These are phyloP conservation scores for Eupithecia tripunctaria DNA, from an alignment of 2,888 invertebrate species.

Conservation along the genomic window DNA sequence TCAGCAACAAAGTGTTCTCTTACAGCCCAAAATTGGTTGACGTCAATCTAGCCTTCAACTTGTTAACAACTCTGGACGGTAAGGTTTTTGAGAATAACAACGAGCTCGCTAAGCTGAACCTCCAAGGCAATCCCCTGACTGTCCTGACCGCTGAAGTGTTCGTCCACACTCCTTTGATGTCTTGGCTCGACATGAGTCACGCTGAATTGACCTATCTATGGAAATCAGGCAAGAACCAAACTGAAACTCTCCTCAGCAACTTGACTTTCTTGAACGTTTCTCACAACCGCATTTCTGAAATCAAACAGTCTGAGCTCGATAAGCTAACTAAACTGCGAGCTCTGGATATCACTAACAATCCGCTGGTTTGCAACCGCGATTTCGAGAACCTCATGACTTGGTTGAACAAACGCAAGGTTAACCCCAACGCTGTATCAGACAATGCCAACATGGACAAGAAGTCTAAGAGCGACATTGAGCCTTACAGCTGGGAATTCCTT, in stretches of 20 bases:
- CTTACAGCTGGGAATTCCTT: slow-evolving; percentile 79
- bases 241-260: slow-evolving; percentile 79
- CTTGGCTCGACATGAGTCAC: slow-evolving; percentile 88
- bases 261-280: slow-evolving; percentile 85
- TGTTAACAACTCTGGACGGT: slow-evolving; percentile 85
- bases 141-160: slow-evolving; percentile 88
- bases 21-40: slow-evolving; percentile 85
- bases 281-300: slow-evolving; percentile 84
- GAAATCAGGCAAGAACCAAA: slow-evolving; percentile 80
- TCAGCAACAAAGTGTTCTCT: slow-evolving; percentile 83
- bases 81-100: slow-evolving; percentile 87
- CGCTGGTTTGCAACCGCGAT: slow-evolving; percentile 87
- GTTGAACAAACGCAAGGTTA: slow-evolving; percentile 85
- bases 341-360: slow-evolving; percentile 87
- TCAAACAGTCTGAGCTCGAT: slow-evolving; percentile 85
- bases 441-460: slow-evolving; percentile 73
- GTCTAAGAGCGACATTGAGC: slow-evolving; percentile 65
- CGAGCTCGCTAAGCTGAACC: slow-evolving; percentile 86
- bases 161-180: slow-evolving; percentile 84
- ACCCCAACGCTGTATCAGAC: slow-evolving; percentile 74
- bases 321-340: slow-evolving; percentile 84
- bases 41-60: slow-evolving; percentile 89
- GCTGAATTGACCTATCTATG: slow-evolving; percentile 88
- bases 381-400: slow-evolving; percentile 88
- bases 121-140: slow-evolving; percentile 89